Base-by-base conservation (phyloP, 2,888 invertebrate species). In the Papilio demoleus region DNA sequence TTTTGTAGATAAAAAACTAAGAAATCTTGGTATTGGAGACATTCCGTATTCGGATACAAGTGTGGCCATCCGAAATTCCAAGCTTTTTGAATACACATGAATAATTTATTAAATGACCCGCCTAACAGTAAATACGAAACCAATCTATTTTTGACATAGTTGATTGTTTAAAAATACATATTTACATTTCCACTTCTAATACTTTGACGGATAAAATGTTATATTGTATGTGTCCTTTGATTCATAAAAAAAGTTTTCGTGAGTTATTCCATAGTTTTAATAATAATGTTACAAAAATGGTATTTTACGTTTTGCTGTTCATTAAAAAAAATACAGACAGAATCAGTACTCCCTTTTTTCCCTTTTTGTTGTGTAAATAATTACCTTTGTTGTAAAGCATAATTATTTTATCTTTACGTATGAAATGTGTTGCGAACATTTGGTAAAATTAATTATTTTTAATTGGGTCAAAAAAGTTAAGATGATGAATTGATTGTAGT, bases 41-140 rank as follows among this genome's bases (percentile, higher is more conserved):
- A 36, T 24, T 45, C 45, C 45, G 36, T 59, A 59, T 65, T 34
- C 47, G 59, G 14, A 36, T 24, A 14, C 22, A 12, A 42, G 53
- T 63, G 47, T 56, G 19, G 36, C 47, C 67, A 73, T 71, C 68
- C 70, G 72, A 74, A 70, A 77, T 63, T 68, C 58, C 63, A 38
- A 68, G 47, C 58, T 79, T 76, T 74, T 77, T 75, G 77, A 63
- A 63, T 71, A 70, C 77, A 74, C 72, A 83, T 83, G 80, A 79
- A 83, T 83, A 75, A 82, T 83, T 80, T 75, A 83, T 81, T 65
- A 72, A 71, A 62, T 72, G 67, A 71, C 73, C 74, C 70, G 71
- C 69, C 67, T 83, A 83, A 83, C 83, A 81, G 82, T 81, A 79
- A 75, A 79, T 64, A 63, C 53, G 77, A 75, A 74, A 81, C 78